Evolutionary conservation across 1,140 invertebrate genomes (phyloP).

Genomic region (Conopomorpha cramerella): DNA sequence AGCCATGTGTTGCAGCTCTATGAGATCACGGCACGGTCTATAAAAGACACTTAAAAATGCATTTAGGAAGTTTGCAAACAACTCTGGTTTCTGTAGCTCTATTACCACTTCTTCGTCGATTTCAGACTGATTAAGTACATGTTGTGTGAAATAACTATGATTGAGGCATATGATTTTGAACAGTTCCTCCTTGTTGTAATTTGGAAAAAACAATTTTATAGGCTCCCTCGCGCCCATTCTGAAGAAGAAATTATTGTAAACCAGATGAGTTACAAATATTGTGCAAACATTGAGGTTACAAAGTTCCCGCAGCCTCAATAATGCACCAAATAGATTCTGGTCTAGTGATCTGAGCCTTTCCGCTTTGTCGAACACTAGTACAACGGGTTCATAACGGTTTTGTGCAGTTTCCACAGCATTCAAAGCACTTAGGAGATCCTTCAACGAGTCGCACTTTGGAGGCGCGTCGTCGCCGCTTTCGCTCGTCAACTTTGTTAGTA

Average conservation of each 20-base stretch:
- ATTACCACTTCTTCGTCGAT: constrained; percentile 18
- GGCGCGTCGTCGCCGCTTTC: constrained; percentile 31
- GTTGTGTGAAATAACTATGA: constrained; percentile 30
- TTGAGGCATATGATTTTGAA: constrained; percentile 68
- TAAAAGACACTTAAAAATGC: constrained; percentile 82
- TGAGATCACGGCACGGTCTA: constrained; percentile 78
- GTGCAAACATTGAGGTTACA: constrained; percentile 73
- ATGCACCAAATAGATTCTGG: constrained; percentile 63
- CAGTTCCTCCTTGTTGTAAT: constrained; percentile 81
- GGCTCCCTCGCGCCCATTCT: constrained; percentile 75
- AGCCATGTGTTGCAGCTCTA: constrained; percentile 76
- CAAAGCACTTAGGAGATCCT: constrained; percentile 71
- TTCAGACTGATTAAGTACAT: constrained; percentile 22
- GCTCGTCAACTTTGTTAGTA: constrained; percentile 65
- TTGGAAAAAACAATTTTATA: constrained; percentile 76
- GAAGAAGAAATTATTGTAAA: constrained; percentile 78
- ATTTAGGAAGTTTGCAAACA: constrained; percentile 80
- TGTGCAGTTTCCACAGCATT: constrained; percentile 26
- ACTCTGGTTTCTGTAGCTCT: constrained; percentile 56
- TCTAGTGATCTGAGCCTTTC: constrained; percentile 77
- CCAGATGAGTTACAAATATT: constrained; percentile 75
- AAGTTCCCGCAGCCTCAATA: constrained; percentile 76
- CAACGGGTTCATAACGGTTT: constrained; percentile 48
- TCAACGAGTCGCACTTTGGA: constrained; percentile 72
- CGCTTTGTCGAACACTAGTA: constrained; percentile 78